These are phyloP conservation scores for Lycia hirtaria DNA, from an alignment of 2,888 invertebrate genomes.

Conservation along the genomic window DNA sequence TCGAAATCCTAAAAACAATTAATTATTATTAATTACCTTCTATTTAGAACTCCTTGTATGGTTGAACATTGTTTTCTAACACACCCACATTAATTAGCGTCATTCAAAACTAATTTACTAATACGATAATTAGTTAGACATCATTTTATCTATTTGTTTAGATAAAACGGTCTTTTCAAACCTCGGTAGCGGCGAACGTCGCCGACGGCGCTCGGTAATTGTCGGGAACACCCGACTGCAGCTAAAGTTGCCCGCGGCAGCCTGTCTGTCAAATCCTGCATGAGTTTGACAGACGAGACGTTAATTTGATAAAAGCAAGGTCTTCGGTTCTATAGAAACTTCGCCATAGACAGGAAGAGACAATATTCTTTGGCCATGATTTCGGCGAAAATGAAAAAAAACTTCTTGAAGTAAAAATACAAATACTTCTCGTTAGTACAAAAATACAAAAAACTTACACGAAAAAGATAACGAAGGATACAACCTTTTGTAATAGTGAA, in stretches of 20 bases:
- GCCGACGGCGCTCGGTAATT: conserved; percentile 41
- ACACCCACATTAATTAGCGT: conserved; percentile 44
- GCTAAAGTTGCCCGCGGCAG: conserved; percentile 56
- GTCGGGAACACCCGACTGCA: conserved; percentile 49
- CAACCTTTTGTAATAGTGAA: too few relatives aligned
- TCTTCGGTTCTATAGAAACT: too few relatives aligned
- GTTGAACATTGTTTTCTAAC: conserved; percentile 10
- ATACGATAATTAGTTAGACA: conserved; percentile 57
- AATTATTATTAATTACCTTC: conserved; percentile 20
- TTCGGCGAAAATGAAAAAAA: too few relatives aligned
- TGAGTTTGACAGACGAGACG: conserved; percentile 68
- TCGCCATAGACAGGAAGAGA: too few relatives aligned
- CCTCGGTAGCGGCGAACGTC: conserved; percentile 54
- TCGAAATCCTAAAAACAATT: not conserved
- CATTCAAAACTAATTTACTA: conserved; percentile 49
- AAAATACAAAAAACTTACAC: too few relatives aligned
- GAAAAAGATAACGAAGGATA: too few relatives aligned
- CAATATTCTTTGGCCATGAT: too few relatives aligned
- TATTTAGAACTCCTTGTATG: conserved; percentile 13
- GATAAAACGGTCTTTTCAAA: conserved; percentile 28
- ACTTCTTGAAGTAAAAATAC: too few relatives aligned
- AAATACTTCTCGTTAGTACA: too few relatives aligned
- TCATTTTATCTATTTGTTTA: conserved; percentile 64
- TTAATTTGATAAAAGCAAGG: too few relatives aligned
- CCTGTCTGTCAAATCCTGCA: too few relatives aligned